These are phyloP conservation scores for Epicauta chinensis DNA, from an alignment of 1,140 invertebrate genomes.

Conservation along the genomic window DNA sequence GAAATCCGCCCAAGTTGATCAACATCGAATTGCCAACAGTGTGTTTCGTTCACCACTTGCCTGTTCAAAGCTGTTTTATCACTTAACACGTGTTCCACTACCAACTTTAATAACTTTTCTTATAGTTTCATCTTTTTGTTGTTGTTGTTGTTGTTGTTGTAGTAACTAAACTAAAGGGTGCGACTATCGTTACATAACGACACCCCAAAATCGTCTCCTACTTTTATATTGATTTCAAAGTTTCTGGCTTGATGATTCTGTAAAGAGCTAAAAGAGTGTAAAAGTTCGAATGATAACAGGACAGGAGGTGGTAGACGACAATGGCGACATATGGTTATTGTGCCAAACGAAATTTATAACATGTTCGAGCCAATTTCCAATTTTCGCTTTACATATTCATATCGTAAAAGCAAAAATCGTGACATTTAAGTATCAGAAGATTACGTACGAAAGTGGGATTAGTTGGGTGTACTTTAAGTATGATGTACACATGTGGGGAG, in stretches of 20 bases:
- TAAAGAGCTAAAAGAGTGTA: conserved; percentile 39
- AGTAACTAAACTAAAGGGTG: background rate
- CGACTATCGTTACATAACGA: too few species aligned
- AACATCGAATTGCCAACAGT: background rate
- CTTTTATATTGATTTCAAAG: conserved; percentile 35
- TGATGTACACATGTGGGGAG: conserved; percentile 24
- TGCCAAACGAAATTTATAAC: conserved; percentile 22
- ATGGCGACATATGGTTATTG: conserved; percentile 19
- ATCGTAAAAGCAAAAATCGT: too few species aligned
- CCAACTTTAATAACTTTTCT: conserved; percentile 16
- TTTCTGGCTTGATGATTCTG: conserved; percentile 38
- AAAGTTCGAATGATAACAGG: conserved; percentile 37
- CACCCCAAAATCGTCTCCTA: too few species aligned
- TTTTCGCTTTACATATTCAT: too few species aligned
- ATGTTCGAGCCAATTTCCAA: background rate
- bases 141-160: conserved; percentile 10
- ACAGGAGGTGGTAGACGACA: conserved; percentile 14
- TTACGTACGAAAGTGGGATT: too few species aligned
- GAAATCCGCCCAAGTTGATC: conserved; percentile 1
- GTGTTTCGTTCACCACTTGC: background rate
- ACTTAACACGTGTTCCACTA: conserved; percentile 10
- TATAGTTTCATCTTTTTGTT: conserved; percentile 7
- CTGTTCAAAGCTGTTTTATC: conserved; percentile 1
- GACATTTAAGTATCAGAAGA: too few species aligned
- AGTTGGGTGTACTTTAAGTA: conserved; percentile 27